Conservation (phyloP, 2,888 invertebrate genomes). For the Luperina testacea region DNA sequence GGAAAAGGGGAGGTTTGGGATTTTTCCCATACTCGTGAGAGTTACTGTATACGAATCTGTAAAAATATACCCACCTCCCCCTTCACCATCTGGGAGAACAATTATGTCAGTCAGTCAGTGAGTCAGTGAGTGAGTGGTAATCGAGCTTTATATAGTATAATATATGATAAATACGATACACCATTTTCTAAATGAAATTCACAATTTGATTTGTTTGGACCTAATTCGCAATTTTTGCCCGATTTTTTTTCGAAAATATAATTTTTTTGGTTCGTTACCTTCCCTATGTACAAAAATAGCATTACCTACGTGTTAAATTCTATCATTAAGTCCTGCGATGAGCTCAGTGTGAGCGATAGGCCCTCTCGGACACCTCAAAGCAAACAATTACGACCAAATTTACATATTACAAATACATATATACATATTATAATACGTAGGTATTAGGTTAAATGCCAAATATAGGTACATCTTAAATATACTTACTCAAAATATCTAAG, state of each 20-base stretch:
- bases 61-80: too few species aligned
- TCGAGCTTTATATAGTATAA: too few species aligned
- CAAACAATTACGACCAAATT: conserved; percentile 1
- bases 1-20: too few species aligned
- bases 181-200: conserved; percentile 15
- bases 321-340: conserved; percentile 54
- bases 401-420: not conserved
- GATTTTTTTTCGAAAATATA: conserved; percentile 57
- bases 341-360: conserved; percentile 51
- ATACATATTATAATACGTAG: not conserved
- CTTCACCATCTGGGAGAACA: too few species aligned
- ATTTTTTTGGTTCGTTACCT: conserved; percentile 55
- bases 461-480: conserved; percentile 13
- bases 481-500: conserved; percentile 25
- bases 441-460: conserved; percentile 32
- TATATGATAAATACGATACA: conserved; percentile 5
- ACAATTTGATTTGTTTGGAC: conserved; percentile 19
- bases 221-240: conserved; percentile 29
- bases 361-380: conserved; percentile 48
- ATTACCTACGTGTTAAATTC: conserved; percentile 53
- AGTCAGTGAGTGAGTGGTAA: too few species aligned
- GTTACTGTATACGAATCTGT: too few species aligned
- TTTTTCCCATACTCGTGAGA: too few species aligned
- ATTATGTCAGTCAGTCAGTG: too few species aligned
- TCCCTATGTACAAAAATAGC: conserved; percentile 66